Evolutionary conservation across 2,888 invertebrate genomes (phyloP).

Genomic region (Drosophila putrida): DNA sequence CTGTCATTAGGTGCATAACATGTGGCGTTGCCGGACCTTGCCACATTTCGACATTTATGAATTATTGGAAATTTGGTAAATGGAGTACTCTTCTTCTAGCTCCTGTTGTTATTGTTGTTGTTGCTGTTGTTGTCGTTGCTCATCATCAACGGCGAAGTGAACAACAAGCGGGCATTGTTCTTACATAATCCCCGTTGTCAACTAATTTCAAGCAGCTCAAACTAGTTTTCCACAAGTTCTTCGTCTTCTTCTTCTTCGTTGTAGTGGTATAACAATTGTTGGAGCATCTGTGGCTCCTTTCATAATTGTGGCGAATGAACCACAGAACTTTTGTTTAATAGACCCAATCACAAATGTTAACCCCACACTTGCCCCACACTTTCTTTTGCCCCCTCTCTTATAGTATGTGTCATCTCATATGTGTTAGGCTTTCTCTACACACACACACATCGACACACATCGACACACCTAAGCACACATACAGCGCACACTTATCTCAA

Average conservation of each 20-base stretch:
- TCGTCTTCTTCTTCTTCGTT: too few relatives aligned
- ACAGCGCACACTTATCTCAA: constrained; percentile 67
- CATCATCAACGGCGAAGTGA: background rate
- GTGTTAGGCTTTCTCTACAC: constrained; percentile 3
- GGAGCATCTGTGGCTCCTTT: constrained; percentile 39
- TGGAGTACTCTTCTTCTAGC: background rate
- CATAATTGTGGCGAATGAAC: constrained; percentile 56
- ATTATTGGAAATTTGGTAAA: constrained; percentile 20
- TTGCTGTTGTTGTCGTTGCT: background rate
- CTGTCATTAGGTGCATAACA: constrained; percentile 16
- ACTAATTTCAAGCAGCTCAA: constrained; percentile 15
- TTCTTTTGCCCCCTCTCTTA: background rate
- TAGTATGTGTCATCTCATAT: background rate
- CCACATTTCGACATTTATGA: constrained; percentile 17
- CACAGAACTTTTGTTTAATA: constrained; percentile 72
- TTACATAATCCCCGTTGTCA: constrained; percentile 14
- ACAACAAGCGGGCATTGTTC: constrained; percentile 12
- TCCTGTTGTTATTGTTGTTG: too few relatives aligned
- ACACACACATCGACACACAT: constrained; percentile 5
- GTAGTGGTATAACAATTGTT: background rate
- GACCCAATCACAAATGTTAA: constrained; percentile 65
- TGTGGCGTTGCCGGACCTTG: constrained; percentile 9
- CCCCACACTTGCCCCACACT: background rate
- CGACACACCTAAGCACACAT: constrained; percentile 7
- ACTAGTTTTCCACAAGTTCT: background rate